Evolutionary conservation across 2,113 vertebrate species (phyloP).

Genomic region (Pangasianodon gigas): DNA sequence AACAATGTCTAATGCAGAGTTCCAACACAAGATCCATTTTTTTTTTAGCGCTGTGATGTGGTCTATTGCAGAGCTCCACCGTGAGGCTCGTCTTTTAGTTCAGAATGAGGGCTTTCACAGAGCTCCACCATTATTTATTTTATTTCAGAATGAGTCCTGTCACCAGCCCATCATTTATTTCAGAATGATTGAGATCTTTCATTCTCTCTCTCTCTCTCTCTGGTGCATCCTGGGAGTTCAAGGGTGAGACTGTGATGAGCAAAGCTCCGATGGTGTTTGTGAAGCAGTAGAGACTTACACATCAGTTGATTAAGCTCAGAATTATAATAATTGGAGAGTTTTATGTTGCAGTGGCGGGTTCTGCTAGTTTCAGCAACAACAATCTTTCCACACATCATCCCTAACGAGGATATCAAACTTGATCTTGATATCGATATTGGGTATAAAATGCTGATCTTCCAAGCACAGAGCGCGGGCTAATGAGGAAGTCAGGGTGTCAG

Average conservation of each 20-base stretch:
- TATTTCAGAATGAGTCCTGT: not conserved
- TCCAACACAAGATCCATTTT: not conserved
- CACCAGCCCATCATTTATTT: not conserved
- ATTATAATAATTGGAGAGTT: not conserved
- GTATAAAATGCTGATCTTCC: not conserved
- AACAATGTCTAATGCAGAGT: not conserved
- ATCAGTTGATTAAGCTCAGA: not conserved
- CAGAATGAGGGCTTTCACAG: not conserved
- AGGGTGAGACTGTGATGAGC: no score
- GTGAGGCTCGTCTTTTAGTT: conserved; percentile 11
- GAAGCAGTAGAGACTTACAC: no score
- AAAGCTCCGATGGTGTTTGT: no score
- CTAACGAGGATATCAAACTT: not conserved
- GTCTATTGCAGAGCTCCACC: conserved; percentile 21
- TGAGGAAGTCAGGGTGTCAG: not conserved
- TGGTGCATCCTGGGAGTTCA: not conserved
- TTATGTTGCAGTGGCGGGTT: not conserved
- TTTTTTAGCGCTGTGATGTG: not conserved
- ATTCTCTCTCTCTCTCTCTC: not conserved
- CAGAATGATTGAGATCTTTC: not conserved
- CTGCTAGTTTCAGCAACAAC: not conserved
- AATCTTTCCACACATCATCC: not conserved
- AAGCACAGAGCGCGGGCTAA: no score
- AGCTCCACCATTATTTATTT: not conserved
- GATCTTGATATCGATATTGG: no score